A percentile compares a stretch with the other conserved stretches of the same genome.
Conservation (phyloP, 2,888 invertebrate genomes). For the Yponomeuta cagnagella region DNA sequence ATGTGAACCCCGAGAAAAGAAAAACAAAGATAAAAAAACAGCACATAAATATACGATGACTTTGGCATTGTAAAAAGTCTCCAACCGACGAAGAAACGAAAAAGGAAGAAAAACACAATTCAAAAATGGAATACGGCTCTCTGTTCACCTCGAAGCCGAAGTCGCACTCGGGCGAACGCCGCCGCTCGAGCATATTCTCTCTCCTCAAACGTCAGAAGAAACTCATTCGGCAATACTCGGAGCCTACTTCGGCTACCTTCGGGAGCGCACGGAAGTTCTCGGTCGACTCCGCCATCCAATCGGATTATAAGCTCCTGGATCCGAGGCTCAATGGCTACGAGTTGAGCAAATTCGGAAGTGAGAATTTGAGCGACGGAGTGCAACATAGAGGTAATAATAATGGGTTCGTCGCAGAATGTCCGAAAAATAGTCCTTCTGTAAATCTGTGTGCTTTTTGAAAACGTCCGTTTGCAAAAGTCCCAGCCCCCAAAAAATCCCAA, state of each 20-base stretch:
- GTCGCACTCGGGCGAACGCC: slow-evolving; percentile 40
- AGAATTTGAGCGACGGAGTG: not conserved
- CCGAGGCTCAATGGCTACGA: slow-evolving; percentile 23
- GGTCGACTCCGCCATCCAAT: slow-evolving; percentile 53
- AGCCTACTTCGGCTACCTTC: slow-evolving; percentile 34
- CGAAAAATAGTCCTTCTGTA: no score
- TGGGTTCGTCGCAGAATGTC: no score
- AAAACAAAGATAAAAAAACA: no score
- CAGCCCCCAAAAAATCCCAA: no score
- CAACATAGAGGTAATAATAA: not conserved
- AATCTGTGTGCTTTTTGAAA: no score
- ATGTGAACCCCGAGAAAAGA: no score
- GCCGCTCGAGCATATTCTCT: slow-evolving; percentile 59
- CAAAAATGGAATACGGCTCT: slow-evolving; percentile 42
- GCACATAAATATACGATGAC: no score
- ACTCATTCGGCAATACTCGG: slow-evolving; percentile 49
- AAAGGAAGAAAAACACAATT: not conserved
- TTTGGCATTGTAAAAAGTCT: not conserved
- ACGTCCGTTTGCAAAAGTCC: no score
- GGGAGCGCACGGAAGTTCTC: slow-evolving; percentile 47
- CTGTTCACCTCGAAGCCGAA: slow-evolving; percentile 32
- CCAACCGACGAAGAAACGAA: not conserved
- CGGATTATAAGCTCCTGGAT: slow-evolving; percentile 38
- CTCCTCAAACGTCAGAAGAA: slow-evolving; percentile 53
- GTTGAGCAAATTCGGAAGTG: slow-evolving; percentile 18